A percentile compares a stretch with the other conserved stretches of the same genome.
Conservation (phyloP, 2,113 vertebrate genomes). For the Myocastor coypus region DNA sequence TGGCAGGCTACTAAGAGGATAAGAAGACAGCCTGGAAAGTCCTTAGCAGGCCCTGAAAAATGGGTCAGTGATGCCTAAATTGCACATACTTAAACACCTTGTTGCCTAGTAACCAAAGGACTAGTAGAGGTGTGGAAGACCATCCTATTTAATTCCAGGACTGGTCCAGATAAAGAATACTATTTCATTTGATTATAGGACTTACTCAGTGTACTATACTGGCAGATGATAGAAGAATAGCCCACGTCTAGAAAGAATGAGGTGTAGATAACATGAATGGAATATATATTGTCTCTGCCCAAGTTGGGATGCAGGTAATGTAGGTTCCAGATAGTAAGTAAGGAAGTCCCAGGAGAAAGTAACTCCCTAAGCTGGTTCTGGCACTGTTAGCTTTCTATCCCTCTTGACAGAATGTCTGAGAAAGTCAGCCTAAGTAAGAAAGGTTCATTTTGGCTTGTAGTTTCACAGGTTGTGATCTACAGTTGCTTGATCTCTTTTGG, state of each 20-base stretch:
- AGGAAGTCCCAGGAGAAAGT: not conserved
- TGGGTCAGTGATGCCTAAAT: not conserved
- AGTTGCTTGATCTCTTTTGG: not conserved
- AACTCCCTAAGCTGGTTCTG: not conserved
- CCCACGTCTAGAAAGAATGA: not conserved
- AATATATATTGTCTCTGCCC: not conserved
- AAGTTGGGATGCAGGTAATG: not conserved
- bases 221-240: constrained; percentile 34
- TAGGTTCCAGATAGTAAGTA: not conserved
- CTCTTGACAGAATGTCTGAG: not conserved
- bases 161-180: not conserved
- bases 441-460: not conserved
- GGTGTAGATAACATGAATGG: not conserved
- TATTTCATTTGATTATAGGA: not conserved
- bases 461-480: not conserved
- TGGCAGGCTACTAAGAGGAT: not conserved
- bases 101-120: constrained; percentile 20
- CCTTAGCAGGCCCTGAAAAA: constrained; percentile 35
- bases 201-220: not conserved
- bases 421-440: not conserved
- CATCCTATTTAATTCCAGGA: not conserved
- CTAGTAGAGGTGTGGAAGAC: not conserved
- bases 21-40: not conserved
- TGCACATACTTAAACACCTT: not conserved
- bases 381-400: not conserved